phyloP scores from a whole-genome alignment of 2,888 invertebrate species.

The Drosophila heteroneura region DNA sequence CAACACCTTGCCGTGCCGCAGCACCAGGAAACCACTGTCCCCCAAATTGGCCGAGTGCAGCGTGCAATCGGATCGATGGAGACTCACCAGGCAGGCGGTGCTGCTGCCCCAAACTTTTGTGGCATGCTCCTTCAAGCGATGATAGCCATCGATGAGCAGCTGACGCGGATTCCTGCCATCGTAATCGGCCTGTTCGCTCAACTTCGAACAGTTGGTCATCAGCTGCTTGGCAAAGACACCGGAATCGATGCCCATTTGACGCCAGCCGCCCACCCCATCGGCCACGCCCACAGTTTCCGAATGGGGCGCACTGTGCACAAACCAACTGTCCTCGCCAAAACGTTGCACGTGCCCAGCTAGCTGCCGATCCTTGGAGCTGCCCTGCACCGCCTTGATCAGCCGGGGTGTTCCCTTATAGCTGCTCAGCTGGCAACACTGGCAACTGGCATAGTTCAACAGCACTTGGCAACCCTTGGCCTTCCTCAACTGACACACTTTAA shows the following conservation, averaged over 20 bases:
- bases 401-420: conserved; percentile 26
- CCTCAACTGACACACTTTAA: neutral
- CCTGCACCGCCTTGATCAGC: conserved; percentile 63
- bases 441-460: neutral
- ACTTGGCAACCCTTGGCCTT: neutral
- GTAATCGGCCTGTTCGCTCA: conserved; percentile 94
- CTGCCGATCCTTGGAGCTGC: conserved; percentile 36
- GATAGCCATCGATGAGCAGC: conserved; percentile 94
- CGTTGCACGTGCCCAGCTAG: conserved; percentile 12
- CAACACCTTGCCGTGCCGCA: conserved; percentile 92
- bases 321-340: conserved; percentile 71
- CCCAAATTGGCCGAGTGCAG: conserved; percentile 98
- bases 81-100: conserved; percentile 97
- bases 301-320: conserved; percentile 49
- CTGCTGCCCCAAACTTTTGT: conserved; percentile 96
- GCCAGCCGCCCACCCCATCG: conserved; percentile 99
- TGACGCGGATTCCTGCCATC: conserved; percentile 93
- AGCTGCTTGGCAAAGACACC: conserved; percentile 96
- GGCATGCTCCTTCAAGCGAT: conserved; percentile 94
- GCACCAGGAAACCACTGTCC: conserved; percentile 97
- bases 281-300: conserved; percentile 91
- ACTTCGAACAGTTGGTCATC: conserved; percentile 96
- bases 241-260: conserved; percentile 97
- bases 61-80: conserved; percentile 93
- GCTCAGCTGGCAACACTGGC: conserved; percentile 12